Evolutionary conservation across 2,888 invertebrate species (phyloP), one percentile per base, ranked within the genome.

Genomic region (Oscheius sp.): DNA sequence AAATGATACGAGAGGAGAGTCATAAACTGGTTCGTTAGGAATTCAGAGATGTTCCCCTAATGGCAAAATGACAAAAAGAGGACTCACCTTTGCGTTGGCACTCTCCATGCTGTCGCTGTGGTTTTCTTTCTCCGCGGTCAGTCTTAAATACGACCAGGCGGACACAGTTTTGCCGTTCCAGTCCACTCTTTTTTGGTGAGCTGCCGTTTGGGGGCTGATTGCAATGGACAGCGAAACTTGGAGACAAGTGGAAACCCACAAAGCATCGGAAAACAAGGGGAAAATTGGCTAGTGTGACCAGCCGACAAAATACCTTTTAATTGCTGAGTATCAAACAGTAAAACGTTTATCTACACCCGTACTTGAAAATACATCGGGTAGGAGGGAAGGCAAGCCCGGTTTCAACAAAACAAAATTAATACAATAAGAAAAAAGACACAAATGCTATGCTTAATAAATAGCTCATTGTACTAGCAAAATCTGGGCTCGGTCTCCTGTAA

Each of bases 81-180:
- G 52, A 66, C 66, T 66, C 1, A 66, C 66, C 66, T 66, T 66
- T 3, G 52, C n/a, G 52, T 66, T 66, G 66, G 66, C 21, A 27
- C 23, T 25, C 7, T 66, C 66, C 66, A 66, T 66, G 61, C 18
- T 45, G 61, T n/a, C 23, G 52, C 13, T 29, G 49, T 27, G 52
- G 35, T 18, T 6, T 46, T 16, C 49, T 29, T 46, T 27, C 21
- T 21, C 25, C 46, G 23, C 29, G 18, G 25, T 23, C n/a, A 1
- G 18, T 7, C 49, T 49, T 46, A 52, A 52, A 52, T 49, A 46
- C 27, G n/a, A n/a, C 27, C 49, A 18, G 59, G 27, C 52, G 66
- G 25, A 52, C 66, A 49, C 49, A 49, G 61, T 52, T 66, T 52
- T 49, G 66, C 52, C 66, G 52, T 66, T 52, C 52, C 66, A 66